Base-by-base conservation (phyloP, 2,797 vertebrate species). In the Chaetophractus vellerosus region DNA sequence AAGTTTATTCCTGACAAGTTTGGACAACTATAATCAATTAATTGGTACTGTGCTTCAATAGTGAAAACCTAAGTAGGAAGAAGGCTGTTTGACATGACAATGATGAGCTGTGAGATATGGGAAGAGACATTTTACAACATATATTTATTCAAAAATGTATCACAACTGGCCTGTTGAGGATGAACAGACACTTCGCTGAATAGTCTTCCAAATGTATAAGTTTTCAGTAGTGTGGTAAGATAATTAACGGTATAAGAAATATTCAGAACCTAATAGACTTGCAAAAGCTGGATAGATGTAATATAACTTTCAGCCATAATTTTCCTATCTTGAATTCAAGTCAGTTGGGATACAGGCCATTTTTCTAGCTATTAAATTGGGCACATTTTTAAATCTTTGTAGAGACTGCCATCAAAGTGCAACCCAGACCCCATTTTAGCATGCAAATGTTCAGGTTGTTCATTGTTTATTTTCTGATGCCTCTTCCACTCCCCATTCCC, bases 121-220 rank as follows among this genome's bases (percentile, higher is more conserved):
- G 38, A 91, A 93, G 52, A 80, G 95, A 64, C 19, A 41, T 95
- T 96, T 95, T 95, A 64, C 57, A 93, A 93, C 26, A 71, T 26
- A 57, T 91, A 87, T 89, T 96, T 95, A 96, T 97, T 98, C 88
- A 93, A 59, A 86, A 68, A 82, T 82, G 14, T 11, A 81, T 82
- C 45, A 15, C 19, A 95, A 66, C 78, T 90, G 85, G 33, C n/a
- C 79, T 96, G 55, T 83, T 94, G 64, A 71, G 84, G 52, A 80
- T 21, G 83, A 96, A 81, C 38, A 59, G 31, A 52, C 88, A 74
- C 57, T 92, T 36, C 72, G 36, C 75, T 9, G 23, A 92, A 50
- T 15, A 69, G 76, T 48, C 52, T 81, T 50, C 64, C 28, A 80
- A 75, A 6, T 75, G 19, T 69, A 28, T 66, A 96, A 88, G 61